Base-by-base conservation (phyloP, 2,797 vertebrate genomes). In the Lerista edwardsae region DNA sequence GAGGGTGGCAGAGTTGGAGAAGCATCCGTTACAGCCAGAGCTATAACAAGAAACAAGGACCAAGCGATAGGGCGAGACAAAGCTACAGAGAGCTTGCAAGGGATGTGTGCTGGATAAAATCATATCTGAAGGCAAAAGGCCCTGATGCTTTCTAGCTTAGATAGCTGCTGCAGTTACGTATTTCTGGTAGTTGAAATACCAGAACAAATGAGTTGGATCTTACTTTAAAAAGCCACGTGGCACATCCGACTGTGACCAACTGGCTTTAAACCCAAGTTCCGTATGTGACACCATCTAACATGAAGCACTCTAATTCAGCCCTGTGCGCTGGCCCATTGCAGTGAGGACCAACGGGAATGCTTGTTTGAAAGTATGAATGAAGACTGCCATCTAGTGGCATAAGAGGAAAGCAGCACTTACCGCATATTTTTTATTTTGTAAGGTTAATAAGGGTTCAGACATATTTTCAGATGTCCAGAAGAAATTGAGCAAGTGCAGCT, bases 321-420 rank as follows among this genome's bases (percentile, higher is more conserved):
- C 17, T 15, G 1, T n/a, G 27, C 27, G 44, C 27, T 36, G 62
- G 15, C 73, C 21, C 29, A 34, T 57, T 7, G 11, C n/a, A 25
- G 51, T 75, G 31, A 57, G 31, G 74, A 75, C n/a, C 1, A 25
- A 59, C 14, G 23, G 7, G 72, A 51, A 55, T 31, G 34, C n/a
- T 75, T 64, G 23, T 36, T 15, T 14, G 12, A 83, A 59, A 68
- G 19, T 25, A 77, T 31, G 36, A 69, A 76, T 69, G 41, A 23
- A 84, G 83, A 55, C 31, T 73, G 83, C 83, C 83, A 84, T 65
- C 83, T 84, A 84, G 83, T 84, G 76, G 83, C 39, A 29, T 39
- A 61, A 84, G 79, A 64, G 51, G 67, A 59, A 59, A 25, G 51
- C 55, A 31, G n/a, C 6, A 51, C 51, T 77, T 61, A 15, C 17